A percentile compares a stretch with the other conserved stretches of the same genome.
phyloP scores from a whole-genome alignment of 2,888 invertebrate species.

The Coelinius sp. region DNA sequence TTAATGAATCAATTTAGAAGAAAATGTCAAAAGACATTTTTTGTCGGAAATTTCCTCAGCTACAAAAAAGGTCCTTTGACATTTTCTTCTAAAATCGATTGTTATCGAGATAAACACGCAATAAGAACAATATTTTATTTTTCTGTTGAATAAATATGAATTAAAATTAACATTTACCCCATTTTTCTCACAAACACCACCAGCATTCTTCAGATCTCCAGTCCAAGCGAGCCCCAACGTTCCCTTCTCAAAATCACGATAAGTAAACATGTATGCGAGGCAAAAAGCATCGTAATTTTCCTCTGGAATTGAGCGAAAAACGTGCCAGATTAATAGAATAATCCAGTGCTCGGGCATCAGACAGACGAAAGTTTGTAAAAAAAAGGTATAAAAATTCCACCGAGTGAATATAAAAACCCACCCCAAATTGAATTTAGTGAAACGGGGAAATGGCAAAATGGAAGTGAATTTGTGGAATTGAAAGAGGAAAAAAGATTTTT shows the following conservation, averaged over 20 bases:
- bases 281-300: slow-evolving; percentile 99
- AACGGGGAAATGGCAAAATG: background rate
- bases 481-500: background rate
- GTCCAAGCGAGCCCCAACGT: slow-evolving; percentile 99
- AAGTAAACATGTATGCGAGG: slow-evolving; percentile 98
- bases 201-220: slow-evolving; percentile 94
- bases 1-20: too few relatives aligned
- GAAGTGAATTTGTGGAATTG: background rate
- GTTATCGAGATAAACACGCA: too few relatives aligned
- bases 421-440: slow-evolving; percentile 2
- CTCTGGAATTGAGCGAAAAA: slow-evolving; percentile 74
- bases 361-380: background rate
- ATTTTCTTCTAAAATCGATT: too few relatives aligned
- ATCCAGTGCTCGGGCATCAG: background rate
- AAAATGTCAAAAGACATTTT: too few relatives aligned
- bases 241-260: slow-evolving; percentile 96
- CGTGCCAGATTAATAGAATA: background rate
- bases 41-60: too few relatives aligned
- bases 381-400: background rate
- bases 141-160: background rate
- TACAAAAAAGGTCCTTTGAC: too few relatives aligned
- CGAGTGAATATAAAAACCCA: background rate
- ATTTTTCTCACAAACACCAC: slow-evolving; percentile 98
- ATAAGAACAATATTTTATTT: too few relatives aligned
- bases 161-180: slow-evolving; percentile 74